Percentiles rank a stretch among this genome's conserved stretches.
Evolutionary conservation across 1,140 invertebrate genomes (phyloP).

Genomic region (Epicauta chinensis): DNA sequence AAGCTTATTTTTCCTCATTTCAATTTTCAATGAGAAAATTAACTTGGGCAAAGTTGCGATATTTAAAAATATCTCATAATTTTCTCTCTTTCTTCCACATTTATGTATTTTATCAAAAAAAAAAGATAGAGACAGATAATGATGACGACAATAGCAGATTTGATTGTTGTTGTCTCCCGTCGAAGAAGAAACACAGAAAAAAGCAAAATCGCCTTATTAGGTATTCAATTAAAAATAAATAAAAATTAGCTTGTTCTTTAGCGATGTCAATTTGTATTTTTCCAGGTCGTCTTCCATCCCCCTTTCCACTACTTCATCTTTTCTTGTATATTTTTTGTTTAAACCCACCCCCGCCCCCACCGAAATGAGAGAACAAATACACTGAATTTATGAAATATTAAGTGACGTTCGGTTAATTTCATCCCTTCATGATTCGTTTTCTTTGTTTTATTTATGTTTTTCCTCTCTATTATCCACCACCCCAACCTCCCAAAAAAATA

Average conservation of each 20-base stretch:
- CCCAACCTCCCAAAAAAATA: no score
- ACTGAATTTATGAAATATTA: conserved; percentile 27
- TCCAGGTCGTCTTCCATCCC: conserved; percentile 12
- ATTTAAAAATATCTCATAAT: conserved; percentile 16
- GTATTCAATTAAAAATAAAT: conserved; percentile 24
- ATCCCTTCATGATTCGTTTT: no score
- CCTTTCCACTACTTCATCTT: no score
- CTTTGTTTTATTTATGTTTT: no score
- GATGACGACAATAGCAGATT: conserved; percentile 1
- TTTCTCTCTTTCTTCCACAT: not conserved
- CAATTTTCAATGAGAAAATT: conserved; percentile 22
- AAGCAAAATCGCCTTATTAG: conserved; percentile 23
- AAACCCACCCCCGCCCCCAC: no score
- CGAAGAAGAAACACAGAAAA: conserved; percentile 1
- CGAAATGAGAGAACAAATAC: conserved; percentile 23
- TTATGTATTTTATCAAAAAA: not conserved
- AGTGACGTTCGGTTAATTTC: conserved; percentile 25
- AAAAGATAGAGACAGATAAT: not conserved
- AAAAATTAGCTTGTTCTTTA: conserved; percentile 22
- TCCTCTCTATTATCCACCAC: no score
- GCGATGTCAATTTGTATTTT: conserved; percentile 25
- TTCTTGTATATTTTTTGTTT: no score
- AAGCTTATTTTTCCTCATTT: conserved; percentile 13
- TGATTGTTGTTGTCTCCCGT: no score
- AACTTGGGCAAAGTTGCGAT: conserved; percentile 13